These are phyloP conservation scores for Aphis gossypii DNA, from an alignment of 1,140 invertebrate genomes.

Conservation along the genomic window DNA sequence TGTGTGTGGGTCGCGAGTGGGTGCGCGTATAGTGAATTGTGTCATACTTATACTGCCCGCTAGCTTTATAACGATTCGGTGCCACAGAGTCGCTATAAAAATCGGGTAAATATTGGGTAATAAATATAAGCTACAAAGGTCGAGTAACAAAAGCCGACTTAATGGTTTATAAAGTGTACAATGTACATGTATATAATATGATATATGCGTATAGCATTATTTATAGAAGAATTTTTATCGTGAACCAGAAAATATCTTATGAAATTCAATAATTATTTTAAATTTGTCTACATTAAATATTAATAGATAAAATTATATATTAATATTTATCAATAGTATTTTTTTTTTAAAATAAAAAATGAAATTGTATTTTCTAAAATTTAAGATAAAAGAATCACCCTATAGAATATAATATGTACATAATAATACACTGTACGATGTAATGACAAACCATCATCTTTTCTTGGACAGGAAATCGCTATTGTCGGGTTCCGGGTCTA, in stretches of 20 bases:
- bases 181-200: not conserved
- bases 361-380: not conserved
- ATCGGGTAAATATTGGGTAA: not conserved
- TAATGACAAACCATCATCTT: not conserved
- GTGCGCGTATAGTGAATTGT: not conserved
- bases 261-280: not conserved
- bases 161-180: not conserved
- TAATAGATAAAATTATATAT: no score
- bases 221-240: not conserved
- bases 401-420: no score
- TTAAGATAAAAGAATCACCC: no score
- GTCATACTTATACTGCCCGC: not conserved
- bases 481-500: not conserved
- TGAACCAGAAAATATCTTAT: not conserved
- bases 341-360: not conserved
- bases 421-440: no score
- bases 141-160: not conserved
- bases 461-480: not conserved
- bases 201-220: not conserved
- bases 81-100: not conserved
- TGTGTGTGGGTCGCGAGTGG: not conserved
- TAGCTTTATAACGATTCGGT: not conserved
- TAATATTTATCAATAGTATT: not conserved
- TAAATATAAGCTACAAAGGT: constrained; percentile 1
- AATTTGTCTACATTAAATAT: not conserved